These are phyloP conservation scores for Epistrophe grossulariae DNA, from an alignment of 2,888 invertebrate genomes.

Conservation along the genomic window DNA sequence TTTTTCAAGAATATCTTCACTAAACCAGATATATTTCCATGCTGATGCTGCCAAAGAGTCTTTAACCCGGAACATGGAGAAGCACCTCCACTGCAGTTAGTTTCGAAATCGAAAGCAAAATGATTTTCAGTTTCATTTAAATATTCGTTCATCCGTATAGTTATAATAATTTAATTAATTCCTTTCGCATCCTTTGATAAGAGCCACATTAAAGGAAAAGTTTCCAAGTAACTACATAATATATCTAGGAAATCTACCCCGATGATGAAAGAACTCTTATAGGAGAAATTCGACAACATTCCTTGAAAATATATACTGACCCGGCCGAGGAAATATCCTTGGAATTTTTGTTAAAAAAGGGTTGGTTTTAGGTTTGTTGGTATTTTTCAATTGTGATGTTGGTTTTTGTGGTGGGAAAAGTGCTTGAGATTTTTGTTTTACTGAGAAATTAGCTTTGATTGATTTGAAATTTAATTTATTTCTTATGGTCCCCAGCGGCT, in stretches of 20 bases:
- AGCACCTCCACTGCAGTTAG: background rate
- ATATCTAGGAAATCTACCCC: slow-evolving; percentile 19
- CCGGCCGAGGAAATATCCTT: slow-evolving; percentile 27
- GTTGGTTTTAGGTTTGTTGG: slow-evolving; percentile 46
- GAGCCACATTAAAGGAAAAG: slow-evolving; percentile 70
- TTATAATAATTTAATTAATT: slow-evolving; percentile 71
- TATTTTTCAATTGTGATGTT: slow-evolving; percentile 33
- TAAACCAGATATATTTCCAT: slow-evolving; percentile 27
- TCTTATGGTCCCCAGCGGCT: background rate
- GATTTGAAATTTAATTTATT: slow-evolving; percentile 24
- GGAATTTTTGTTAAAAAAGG: slow-evolving; percentile 50
- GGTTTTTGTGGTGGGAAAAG: slow-evolving; percentile 10
- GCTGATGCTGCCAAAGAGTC: background rate
- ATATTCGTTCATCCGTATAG: slow-evolving; percentile 47
- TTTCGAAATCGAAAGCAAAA: slow-evolving; percentile 40
- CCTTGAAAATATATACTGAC: slow-evolving; percentile 48
- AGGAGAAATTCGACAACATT: slow-evolving; percentile 34
- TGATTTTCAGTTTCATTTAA: slow-evolving; percentile 26
- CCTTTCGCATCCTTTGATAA: slow-evolving; percentile 36
- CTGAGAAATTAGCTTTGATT: slow-evolving; percentile 6
- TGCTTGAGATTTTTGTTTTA: background rate
- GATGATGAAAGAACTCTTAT: background rate
- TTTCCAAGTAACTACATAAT: slow-evolving; percentile 43
- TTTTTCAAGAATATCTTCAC: slow-evolving; percentile 12
- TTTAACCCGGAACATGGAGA: background rate